Conservation (phyloP, 2,797 vertebrate species). For the Tokudaia muenninki region DNA sequence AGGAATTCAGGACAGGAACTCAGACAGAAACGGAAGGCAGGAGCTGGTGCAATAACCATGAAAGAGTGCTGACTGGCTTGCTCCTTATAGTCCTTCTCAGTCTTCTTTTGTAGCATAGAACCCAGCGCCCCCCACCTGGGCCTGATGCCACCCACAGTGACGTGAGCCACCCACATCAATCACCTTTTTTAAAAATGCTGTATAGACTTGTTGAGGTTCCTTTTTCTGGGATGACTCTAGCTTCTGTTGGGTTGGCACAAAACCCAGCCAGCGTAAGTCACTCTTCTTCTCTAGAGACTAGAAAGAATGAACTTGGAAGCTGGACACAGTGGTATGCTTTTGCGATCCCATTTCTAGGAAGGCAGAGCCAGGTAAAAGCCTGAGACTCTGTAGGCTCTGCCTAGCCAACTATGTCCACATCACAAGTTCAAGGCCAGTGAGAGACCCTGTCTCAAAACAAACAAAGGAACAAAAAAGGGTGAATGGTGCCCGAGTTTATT, state of each 20-base stretch:
- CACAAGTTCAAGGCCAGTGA: background rate
- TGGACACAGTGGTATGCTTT: too few species aligned
- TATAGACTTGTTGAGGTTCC: background rate
- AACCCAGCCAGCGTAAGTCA: background rate
- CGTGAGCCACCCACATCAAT: too few species aligned
- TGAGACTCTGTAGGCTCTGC: background rate
- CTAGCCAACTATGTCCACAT: background rate
- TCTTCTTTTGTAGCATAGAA: background rate
- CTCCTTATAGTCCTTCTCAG: background rate
- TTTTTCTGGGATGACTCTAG: background rate
- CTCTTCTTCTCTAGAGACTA: background rate
- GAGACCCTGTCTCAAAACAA: background rate
- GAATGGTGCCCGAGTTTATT: background rate
- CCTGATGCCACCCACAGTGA: background rate
- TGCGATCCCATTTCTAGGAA: background rate
- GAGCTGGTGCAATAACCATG: too few species aligned
- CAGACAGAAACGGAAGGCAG: background rate
- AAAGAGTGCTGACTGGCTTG: background rate
- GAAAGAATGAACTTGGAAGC: background rate
- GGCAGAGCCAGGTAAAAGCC: background rate
- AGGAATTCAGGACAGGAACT: background rate
- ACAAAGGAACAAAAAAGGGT: background rate
- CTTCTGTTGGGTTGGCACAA: background rate
- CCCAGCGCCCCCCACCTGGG: background rate
- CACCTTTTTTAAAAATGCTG: background rate